phyloP scores from a whole-genome alignment of 2,113 vertebrate species.

The Lampris incognitus region DNA sequence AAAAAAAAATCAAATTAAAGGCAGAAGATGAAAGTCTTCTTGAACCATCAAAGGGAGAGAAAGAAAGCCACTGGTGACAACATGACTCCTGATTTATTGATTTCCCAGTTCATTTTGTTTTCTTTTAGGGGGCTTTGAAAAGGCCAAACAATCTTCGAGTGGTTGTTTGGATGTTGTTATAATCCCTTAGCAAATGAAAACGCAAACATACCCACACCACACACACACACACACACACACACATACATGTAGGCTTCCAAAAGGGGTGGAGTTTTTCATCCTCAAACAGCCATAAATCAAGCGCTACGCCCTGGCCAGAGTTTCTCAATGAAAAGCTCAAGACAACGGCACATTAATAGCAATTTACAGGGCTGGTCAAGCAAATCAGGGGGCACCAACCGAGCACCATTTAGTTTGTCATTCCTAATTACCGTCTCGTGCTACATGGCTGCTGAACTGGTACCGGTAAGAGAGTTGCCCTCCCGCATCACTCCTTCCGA shows the following conservation, averaged over 20 bases:
- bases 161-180: slow-evolving; percentile 62
- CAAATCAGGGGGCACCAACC: slow-evolving; percentile 63
- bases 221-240: slow-evolving; percentile 41
- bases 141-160: slow-evolving; percentile 76
- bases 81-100: slow-evolving; percentile 81
- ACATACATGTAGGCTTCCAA: slow-evolving; percentile 58
- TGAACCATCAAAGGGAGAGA: slow-evolving; percentile 62
- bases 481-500: slow-evolving; percentile 32
- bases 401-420: slow-evolving; percentile 71
- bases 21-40: slow-evolving; percentile 79
- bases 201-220: slow-evolving; percentile 18
- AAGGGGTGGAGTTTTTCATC: slow-evolving; percentile 77
- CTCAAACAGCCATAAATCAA: slow-evolving; percentile 82
- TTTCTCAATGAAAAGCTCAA: slow-evolving; percentile 75
- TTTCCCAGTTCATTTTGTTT: slow-evolving; percentile 65
- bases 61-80: slow-evolving; percentile 63
- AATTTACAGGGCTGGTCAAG: slow-evolving; percentile 77
- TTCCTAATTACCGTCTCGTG: slow-evolving; percentile 70
- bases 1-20: slow-evolving; percentile 72
- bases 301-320: slow-evolving; percentile 51
- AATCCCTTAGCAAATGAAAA: slow-evolving; percentile 67
- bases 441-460: slow-evolving; percentile 61
- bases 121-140: slow-evolving; percentile 61
- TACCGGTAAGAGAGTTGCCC: slow-evolving; percentile 52
- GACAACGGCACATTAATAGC: slow-evolving; percentile 76